These are phyloP conservation scores for Scrobipalpa costella DNA, from an alignment of 2,888 invertebrate species.

Conservation along the genomic window DNA sequence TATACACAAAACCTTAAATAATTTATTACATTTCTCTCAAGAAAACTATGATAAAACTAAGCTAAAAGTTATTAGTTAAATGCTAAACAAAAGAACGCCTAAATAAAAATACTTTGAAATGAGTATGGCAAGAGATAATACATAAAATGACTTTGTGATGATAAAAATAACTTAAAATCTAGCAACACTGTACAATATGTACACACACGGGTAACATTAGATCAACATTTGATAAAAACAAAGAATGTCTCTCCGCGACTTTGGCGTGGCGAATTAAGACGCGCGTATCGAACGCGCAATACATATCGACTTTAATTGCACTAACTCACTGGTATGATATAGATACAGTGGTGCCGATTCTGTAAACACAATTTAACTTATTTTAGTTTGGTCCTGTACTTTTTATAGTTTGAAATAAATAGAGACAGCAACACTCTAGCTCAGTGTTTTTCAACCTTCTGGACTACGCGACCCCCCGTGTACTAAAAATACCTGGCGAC, in stretches of 20 bases:
- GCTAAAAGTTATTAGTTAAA: not conserved
- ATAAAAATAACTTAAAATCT: conserved; percentile 19
- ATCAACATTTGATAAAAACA: conserved; percentile 9
- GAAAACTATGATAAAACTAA: not conserved
- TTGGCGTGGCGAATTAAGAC: conserved; percentile 7
- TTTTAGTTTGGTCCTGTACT: too few species aligned
- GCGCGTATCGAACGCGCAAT: not conserved
- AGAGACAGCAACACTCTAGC: too few species aligned
- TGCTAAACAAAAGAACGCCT: not conserved
- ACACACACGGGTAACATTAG: conserved; percentile 2
- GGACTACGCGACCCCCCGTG: too few species aligned
- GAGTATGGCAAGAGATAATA: conserved; percentile 8
- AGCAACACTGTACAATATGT: conserved; percentile 14
- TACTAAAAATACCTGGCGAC: too few species aligned
- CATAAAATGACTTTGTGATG: conserved; percentile 13
- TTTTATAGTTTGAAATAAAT: too few species aligned
- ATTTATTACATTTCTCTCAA: not conserved
- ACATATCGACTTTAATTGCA: not conserved
- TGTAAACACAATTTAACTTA: too few species aligned
- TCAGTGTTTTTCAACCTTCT: too few species aligned
- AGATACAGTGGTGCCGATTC: too few species aligned
- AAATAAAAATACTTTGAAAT: not conserved
- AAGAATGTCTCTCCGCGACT: conserved; percentile 11
- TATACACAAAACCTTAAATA: not conserved
- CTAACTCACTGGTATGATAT: not conserved